Percentiles rank a stretch among this genome's conserved stretches.
Evolutionary conservation across 2,113 vertebrate species (phyloP).

Genomic region (Stercorarius parasiticus): DNA sequence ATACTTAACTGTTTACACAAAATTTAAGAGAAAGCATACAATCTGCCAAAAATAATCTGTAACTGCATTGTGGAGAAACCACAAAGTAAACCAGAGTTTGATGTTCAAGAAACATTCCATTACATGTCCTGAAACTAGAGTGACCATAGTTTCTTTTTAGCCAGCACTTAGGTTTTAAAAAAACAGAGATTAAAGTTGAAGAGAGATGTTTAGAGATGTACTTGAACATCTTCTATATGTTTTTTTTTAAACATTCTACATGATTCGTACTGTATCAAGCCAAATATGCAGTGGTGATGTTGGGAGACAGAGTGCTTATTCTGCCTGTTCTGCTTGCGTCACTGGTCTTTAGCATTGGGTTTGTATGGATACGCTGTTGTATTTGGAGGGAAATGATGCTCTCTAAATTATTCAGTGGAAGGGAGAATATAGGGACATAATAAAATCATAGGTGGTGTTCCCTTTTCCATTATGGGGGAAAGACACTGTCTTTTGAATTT

Average conservation of each 20-base stretch:
- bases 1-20: neutral
- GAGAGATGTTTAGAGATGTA: neutral
- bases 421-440: neutral
- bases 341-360: neutral
- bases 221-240: neutral
- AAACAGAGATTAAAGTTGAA: neutral
- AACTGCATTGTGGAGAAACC: neutral
- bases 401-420: neutral
- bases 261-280: neutral
- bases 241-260: neutral
- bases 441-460: neutral
- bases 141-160: neutral
- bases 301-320: neutral
- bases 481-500: neutral
- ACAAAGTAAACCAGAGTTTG: neutral
- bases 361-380: neutral
- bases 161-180: neutral
- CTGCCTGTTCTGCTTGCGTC: neutral
- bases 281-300: neutral
- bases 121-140: neutral
- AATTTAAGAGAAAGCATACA: neutral
- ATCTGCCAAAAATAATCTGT: neutral
- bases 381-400: neutral
- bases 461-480: neutral
- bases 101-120: neutral